Base-by-base conservation (phyloP, 2,797 vertebrate species). In the Thamnophis elegans region DNA sequence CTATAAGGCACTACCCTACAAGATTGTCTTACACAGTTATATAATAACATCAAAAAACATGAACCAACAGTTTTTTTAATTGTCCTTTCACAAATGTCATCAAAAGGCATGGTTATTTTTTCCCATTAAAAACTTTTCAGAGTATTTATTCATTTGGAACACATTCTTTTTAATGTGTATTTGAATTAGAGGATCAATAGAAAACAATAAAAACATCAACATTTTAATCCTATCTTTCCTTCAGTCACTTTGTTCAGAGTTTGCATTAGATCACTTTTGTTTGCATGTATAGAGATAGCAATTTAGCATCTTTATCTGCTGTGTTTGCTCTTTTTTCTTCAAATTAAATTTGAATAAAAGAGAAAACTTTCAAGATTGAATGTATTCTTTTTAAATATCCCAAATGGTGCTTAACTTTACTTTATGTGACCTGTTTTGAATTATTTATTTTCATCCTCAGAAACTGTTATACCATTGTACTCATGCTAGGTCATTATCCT, bases 161-260 rank as follows among this genome's bases (percentile, higher is more conserved):
- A 90, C 92, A 93, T 87, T 58, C 92, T 95, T 95, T 95, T 96
- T 97, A 95, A 91, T 95, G 95, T 94, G 93, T 88, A 94, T 96
- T 95, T 96, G 62, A 96, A 95, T 94, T 95, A 93, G 68, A 65
- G 20, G 89, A 93, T 95, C 96, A 95, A 95, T 95, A 93, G 93
- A 87, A 68, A 91, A 94, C 93, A 91, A 86, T 68, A 90, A 95
- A 95, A 93, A 91, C 9, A 91, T 93, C 93, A 92, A 91, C 87
- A 94, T 96, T 96, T 96, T 94, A 94, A 92, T 92, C 85, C 42
- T 93, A 88, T 82, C 73, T 94, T 95, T 95, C 93, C 92, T 94
- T 89, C 86, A 94, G 59, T 73, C 89, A 91, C 89, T 85, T 93
- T 89, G 90, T 93, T 94, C 95, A 89, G 89, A 86, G 20, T 92